Base-by-base conservation (phyloP, 2,113 vertebrate genomes). In the Calyptommatus sinebrachiatus region DNA sequence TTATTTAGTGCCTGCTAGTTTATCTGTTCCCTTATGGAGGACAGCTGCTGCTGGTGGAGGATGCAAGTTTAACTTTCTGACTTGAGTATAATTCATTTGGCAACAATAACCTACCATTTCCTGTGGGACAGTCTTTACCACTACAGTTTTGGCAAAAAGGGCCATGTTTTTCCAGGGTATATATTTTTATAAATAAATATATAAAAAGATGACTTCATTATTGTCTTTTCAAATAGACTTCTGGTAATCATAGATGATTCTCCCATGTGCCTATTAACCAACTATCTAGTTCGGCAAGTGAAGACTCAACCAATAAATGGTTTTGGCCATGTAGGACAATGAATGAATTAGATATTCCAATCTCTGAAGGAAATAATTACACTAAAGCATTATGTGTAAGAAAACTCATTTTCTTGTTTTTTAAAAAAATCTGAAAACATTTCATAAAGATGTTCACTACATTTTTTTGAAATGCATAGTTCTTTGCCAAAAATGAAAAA, bases 391-490 rank as follows among this genome's bases (percentile, higher is more conserved):
- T 81, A 78, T 45, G 45, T 4, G 5, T 69, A 73, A 77, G 50
- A 16, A 65, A 67, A 35, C 79, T 87, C 77, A 62, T 60, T 7
- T 22, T 62, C 31, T 69, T 48, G 81, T 53, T 28, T 76, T 77
- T 53, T n/a, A n/a, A n/a, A n/a, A n/a, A 53, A 66, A 65, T 63
- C 83, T 68, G 21, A 86, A 57, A 84, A 84, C 79, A 48, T 81
- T 81, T 81, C 69, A 16, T 70, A 62, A 61, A 75, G 45, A 61
- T 88, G 8, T 69, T 84, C 16, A 1, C 61, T 81, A 76, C 14
- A 9, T 80, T 78, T 85, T n/a, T 84, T 80, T 57, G 26, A 86
- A 85, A 85, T 88, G 77, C 57, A 29, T 76, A 76, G 68, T 76
- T 29, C 57, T 84, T 88, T 81, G 62, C 46, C 75, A 21, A 29